phyloP scores from a whole-genome alignment of 1,140 invertebrate species.

The Drosophila nigromelanica region DNA sequence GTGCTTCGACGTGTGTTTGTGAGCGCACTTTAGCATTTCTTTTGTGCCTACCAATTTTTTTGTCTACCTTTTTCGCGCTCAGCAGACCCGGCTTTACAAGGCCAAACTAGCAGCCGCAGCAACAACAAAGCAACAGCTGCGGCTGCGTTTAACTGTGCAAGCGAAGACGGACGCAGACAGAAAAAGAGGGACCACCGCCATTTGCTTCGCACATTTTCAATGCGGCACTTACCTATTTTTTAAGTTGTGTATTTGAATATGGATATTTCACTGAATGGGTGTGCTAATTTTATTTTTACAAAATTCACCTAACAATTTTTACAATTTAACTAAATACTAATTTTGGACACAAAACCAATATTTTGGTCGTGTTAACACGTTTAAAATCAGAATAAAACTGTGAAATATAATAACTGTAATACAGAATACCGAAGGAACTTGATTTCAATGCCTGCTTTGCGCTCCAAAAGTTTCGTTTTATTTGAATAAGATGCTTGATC shows the following conservation, averaged over 20 bases:
- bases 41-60: slow-evolving; percentile 25
- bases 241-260: slow-evolving; percentile 11
- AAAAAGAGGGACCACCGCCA: slow-evolving; percentile 2
- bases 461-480: slow-evolving; percentile 34
- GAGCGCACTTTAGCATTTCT: slow-evolving; percentile 25
- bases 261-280: slow-evolving; percentile 4
- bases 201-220: slow-evolving; percentile 1
- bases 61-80: slow-evolving; percentile 36
- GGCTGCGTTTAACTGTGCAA: slow-evolving; percentile 22
- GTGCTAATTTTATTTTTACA: slow-evolving; percentile 3
- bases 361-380: slow-evolving; percentile 23
- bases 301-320: slow-evolving; percentile 9
- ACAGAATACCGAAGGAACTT: slow-evolving; percentile 1
- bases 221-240: slow-evolving; percentile 28
- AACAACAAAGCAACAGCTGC: slow-evolving; percentile 62
- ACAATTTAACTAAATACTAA: slow-evolving; percentile 2
- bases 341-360: slow-evolving; percentile 14
- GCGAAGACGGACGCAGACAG: background rate
- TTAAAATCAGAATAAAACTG: slow-evolving; percentile 44
- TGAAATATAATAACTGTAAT: background rate
- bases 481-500: slow-evolving; percentile 34
- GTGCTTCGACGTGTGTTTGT: slow-evolving; percentile 5
- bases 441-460: slow-evolving; percentile 28
- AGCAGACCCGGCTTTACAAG: slow-evolving; percentile 33
- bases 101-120: slow-evolving; percentile 28